phyloP scores from a whole-genome alignment of 2,888 invertebrate species.

The Idaea straminata region DNA sequence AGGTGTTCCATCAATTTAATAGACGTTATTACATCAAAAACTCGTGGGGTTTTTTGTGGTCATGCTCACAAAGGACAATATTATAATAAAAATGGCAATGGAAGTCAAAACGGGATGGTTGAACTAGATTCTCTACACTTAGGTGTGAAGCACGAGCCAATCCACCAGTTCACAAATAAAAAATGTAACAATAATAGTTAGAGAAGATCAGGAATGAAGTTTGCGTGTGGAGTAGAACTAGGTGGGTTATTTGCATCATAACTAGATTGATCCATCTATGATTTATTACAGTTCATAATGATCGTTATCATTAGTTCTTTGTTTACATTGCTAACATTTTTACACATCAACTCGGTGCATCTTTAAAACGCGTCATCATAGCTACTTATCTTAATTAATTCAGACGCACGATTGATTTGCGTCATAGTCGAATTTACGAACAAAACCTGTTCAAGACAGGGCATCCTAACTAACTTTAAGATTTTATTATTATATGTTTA shows the following conservation, averaged over 20 bases:
- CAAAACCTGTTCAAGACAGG: not conserved
- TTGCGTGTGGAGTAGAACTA: not conserved
- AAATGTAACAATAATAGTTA: not conserved
- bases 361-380: not conserved
- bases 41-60: no score
- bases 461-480: not conserved
- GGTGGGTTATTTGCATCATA: not conserved
- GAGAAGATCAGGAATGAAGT: not conserved
- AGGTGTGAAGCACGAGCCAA: no score
- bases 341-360: not conserved
- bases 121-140: no score
- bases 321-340: not conserved
- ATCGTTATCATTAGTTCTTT: not conserved
- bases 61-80: no score
- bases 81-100: no score
- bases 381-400: not conserved
- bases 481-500: slow-evolving; percentile 30
- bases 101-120: no score
- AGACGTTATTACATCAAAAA: no score
- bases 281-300: not conserved
- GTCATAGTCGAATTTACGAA: not conserved
- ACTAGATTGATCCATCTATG: not conserved
- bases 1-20: no score
- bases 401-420: no score
- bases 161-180: not conserved